These are phyloP conservation scores for Halichoeres trimaculatus DNA, from an alignment of 2,113 vertebrate genomes.

Conservation along the genomic window DNA sequence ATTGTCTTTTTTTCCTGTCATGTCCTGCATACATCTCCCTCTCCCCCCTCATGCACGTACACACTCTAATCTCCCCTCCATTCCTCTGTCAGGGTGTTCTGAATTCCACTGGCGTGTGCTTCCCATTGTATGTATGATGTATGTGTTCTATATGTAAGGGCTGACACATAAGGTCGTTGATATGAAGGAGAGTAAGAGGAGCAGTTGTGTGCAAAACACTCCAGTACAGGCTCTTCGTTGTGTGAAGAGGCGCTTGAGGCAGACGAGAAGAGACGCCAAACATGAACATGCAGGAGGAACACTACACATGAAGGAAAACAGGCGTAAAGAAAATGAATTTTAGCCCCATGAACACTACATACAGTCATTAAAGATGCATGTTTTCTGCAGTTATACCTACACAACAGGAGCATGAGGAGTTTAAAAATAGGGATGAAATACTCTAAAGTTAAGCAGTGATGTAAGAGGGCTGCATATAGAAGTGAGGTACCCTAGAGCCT, in stretches of 20 bases:
- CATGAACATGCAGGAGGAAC: conserved; percentile 11
- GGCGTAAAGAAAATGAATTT: background rate
- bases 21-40: conserved; percentile 3
- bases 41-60: conserved; percentile 7
- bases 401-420: background rate
- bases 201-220: conserved; percentile 15
- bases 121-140: conserved; percentile 37
- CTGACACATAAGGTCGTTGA: conserved; percentile 60
- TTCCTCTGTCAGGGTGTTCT: conserved; percentile 43
- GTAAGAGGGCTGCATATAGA: conserved; percentile 14
- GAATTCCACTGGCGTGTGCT: conserved; percentile 11
- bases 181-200: conserved; percentile 33
- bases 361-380: conserved; percentile 24
- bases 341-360: conserved; percentile 13
- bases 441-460: conserved; percentile 8
- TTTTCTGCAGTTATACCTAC: background rate
- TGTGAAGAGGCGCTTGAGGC: conserved; percentile 2
- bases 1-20: background rate
- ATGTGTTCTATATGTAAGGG: conserved; percentile 37
- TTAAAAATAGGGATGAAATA: conserved; percentile 18
- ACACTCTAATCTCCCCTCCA: conserved; percentile 34
- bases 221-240: conserved; percentile 13
- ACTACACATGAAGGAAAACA: background rate
- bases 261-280: background rate
- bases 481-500: conserved; percentile 13